Evolutionary conservation across 2,888 invertebrate genomes (phyloP).

Genomic region (Heliconius aoede): DNA sequence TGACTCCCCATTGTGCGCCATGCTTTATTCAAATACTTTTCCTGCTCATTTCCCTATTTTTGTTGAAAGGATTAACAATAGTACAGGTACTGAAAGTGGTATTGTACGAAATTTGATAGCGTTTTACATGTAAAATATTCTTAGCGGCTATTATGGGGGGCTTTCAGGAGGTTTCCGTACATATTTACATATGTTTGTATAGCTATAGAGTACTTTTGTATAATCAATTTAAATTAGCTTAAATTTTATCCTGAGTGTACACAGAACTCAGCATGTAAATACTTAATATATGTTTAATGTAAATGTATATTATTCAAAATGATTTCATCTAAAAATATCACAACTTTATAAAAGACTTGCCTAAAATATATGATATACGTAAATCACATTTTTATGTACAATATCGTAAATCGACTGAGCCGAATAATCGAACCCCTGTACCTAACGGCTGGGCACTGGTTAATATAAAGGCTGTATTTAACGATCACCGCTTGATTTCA

Average conservation of each 20-base stretch:
- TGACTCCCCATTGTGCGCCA: slow-evolving; percentile 66
- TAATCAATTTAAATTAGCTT: too few relatives aligned
- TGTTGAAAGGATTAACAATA: slow-evolving; percentile 79
- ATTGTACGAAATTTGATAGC: slow-evolving; percentile 34
- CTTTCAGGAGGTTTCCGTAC: background rate
- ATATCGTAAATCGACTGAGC: slow-evolving; percentile 12
- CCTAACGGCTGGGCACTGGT: slow-evolving; percentile 19
- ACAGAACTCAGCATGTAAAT: too few relatives aligned
- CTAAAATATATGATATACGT: background rate
- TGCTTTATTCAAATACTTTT: slow-evolving; percentile 72
- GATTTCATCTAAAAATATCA: too few relatives aligned
- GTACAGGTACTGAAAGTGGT: slow-evolving; percentile 62
- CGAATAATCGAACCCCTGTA: slow-evolving; percentile 20
- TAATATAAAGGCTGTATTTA: slow-evolving; percentile 22
- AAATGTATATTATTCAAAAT: too few relatives aligned
- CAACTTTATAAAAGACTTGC: too few relatives aligned
- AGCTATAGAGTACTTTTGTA: background rate
- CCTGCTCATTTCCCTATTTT: slow-evolving; percentile 78
- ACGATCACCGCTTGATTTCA: slow-evolving; percentile 17
- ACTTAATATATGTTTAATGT: too few relatives aligned
- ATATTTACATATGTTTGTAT: background rate
- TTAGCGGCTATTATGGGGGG: background rate
- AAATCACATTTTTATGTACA: background rate
- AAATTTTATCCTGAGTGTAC: too few relatives aligned
- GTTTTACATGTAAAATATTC: slow-evolving; percentile 25